A percentile compares a stretch with the other conserved stretches of the same genome.
phyloP scores from a whole-genome alignment of 2,888 invertebrate genomes.

The Petrophora chlorosata region DNA sequence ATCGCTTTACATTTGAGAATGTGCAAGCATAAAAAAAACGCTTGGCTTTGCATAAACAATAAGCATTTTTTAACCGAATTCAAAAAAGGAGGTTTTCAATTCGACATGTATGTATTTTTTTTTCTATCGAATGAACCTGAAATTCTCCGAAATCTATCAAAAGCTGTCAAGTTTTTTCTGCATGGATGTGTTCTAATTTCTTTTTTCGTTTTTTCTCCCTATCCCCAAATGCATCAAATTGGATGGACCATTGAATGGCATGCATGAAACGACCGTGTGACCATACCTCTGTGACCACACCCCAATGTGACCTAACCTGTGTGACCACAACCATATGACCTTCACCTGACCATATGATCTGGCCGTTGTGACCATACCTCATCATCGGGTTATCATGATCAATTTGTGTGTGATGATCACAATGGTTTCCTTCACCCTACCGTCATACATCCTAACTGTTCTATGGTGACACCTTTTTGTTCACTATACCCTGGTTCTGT shows the following conservation, averaged over 20 bases:
- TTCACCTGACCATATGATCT: background rate
- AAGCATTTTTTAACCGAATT: background rate
- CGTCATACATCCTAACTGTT: constrained; percentile 9
- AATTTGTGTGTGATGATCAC: constrained; percentile 5
- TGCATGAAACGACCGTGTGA: constrained; percentile 41
- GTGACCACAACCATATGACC: constrained; percentile 5
- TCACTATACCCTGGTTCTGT: too few relatives aligned
- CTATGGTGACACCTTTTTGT: too few relatives aligned
- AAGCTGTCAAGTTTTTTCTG: constrained; percentile 31
- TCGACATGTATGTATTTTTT: too few relatives aligned
- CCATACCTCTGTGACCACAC: constrained; percentile 16
- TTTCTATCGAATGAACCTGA: too few relatives aligned
- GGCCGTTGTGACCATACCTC: constrained; percentile 4
- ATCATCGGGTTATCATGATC: too few relatives aligned
- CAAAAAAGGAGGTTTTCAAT: too few relatives aligned
- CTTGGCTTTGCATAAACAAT: constrained; percentile 20
- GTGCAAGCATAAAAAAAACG: constrained; percentile 19
- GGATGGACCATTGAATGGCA: constrained; percentile 40
- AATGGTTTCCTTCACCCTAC: constrained; percentile 9
- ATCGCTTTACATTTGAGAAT: constrained; percentile 18
- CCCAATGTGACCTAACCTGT: background rate
- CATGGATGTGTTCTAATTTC: constrained; percentile 58
- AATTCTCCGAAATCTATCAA: too few relatives aligned
- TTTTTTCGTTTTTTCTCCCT: constrained; percentile 56
- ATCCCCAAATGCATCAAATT: constrained; percentile 50